These are phyloP conservation scores for Tor tambroides DNA, from an alignment of 2,113 vertebrate species.

Conservation along the genomic window DNA sequence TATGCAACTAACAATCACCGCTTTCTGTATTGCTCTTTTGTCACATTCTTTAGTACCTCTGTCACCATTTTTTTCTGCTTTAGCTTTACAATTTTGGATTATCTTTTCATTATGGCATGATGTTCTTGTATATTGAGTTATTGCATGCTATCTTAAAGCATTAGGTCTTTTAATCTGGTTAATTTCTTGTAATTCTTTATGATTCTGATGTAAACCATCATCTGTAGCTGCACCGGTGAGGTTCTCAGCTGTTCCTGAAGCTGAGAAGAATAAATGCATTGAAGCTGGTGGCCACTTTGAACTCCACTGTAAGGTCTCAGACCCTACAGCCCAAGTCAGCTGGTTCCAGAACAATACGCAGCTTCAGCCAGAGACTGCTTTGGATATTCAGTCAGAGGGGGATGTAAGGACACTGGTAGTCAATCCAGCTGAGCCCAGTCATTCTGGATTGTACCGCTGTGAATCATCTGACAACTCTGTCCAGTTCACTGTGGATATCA, in stretches of 20 bases:
- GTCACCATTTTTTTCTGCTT: constrained; percentile 3
- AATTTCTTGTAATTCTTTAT: constrained; percentile 64
- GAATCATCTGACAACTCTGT: constrained; percentile 72
- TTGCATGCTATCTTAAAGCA: constrained; percentile 53
- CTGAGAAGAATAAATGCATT: constrained; percentile 72
- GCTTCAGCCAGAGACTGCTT: constrained; percentile 65
- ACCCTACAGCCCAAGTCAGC: constrained; percentile 68
- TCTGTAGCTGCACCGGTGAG: constrained; percentile 71
- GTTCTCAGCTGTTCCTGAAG: constrained; percentile 69
- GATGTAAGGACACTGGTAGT: constrained; percentile 67
- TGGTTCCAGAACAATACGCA: constrained; percentile 75
- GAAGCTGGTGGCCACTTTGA: constrained; percentile 72
- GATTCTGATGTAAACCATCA: constrained; percentile 70
- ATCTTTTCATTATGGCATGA: constrained; percentile 20
- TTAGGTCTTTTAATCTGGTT: constrained; percentile 59
- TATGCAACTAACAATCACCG: constrained; percentile 69
- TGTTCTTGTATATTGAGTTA: neutral
- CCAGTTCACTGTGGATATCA: constrained; percentile 75
- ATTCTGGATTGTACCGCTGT: constrained; percentile 76
- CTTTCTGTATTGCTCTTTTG: constrained; percentile 64
- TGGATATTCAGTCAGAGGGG: constrained; percentile 69
- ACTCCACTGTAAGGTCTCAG: constrained; percentile 76
- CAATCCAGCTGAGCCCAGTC: constrained; percentile 70
- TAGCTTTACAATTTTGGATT: neutral
- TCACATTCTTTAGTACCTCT: constrained; percentile 33